Conservation (phyloP, 2,888 invertebrate genomes). For the Tribolium freemani region DNA sequence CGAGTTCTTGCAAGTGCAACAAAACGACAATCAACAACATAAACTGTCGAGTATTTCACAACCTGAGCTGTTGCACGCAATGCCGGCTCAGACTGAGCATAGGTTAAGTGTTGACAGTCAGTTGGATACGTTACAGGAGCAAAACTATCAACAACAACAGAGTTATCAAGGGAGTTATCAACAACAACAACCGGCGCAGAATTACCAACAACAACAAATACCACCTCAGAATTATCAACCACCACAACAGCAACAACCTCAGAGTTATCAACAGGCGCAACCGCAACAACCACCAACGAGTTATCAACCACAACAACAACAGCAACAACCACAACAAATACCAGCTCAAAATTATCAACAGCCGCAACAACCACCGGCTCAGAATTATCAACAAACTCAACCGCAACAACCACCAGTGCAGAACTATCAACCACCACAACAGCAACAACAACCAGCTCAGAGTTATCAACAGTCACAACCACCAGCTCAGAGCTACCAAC, state of each 20-base stretch:
- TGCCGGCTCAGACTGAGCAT: slow-evolving; percentile 53
- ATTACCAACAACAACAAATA: slow-evolving; percentile 43
- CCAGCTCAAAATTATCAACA: slow-evolving; percentile 48
- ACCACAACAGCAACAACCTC: slow-evolving; percentile 25
- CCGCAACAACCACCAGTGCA: slow-evolving; percentile 38
- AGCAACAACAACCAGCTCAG: slow-evolving; percentile 39
- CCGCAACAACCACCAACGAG: slow-evolving; percentile 19
- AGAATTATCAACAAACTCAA: slow-evolving; percentile 41
- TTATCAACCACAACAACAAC: slow-evolving; percentile 47
- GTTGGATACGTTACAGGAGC: slow-evolving; percentile 58
- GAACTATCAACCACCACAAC: slow-evolving; percentile 36
- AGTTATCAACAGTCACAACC: slow-evolving; percentile 33
- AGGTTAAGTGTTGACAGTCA: slow-evolving; percentile 65
- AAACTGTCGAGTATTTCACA: slow-evolving; percentile 64
- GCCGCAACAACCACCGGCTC: slow-evolving; percentile 10
- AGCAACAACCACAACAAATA: slow-evolving; percentile 43
- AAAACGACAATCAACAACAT: slow-evolving; percentile 59
- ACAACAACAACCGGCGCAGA: slow-evolving; percentile 45
- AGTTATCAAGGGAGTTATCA: slow-evolving; percentile 51
- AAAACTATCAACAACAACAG: slow-evolving; percentile 39
- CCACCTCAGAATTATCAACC: slow-evolving; percentile 5
- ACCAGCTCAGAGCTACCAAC: slow-evolving; percentile 8
- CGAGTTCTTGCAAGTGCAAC: slow-evolving; percentile 55
- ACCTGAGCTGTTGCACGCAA: slow-evolving; percentile 61
- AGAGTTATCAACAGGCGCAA: slow-evolving; percentile 29